Evolutionary conservation across 2,888 invertebrate species (phyloP).

Genomic region (Plagodis dolabraria): DNA sequence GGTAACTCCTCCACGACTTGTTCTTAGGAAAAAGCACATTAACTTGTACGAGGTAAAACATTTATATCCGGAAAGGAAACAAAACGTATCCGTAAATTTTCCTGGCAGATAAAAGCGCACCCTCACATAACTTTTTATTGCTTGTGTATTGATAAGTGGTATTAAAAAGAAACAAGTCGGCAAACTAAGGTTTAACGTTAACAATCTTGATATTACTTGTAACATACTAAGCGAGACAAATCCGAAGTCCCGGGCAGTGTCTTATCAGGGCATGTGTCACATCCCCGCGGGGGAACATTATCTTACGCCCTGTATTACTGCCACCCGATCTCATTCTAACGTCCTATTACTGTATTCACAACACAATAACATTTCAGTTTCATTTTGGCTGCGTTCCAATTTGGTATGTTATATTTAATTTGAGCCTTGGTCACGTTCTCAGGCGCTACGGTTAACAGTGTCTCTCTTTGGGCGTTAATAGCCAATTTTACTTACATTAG

Average conservation of each 20-base stretch:
- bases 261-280: slow-evolving; percentile 60
- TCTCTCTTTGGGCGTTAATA: slow-evolving; percentile 24
- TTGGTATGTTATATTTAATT: slow-evolving; percentile 39
- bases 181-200: slow-evolving; percentile 17
- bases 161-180: no score
- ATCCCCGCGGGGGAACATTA: slow-evolving; percentile 64
- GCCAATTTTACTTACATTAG: slow-evolving; percentile 21
- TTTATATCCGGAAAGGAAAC: slow-evolving; percentile 33
- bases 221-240: slow-evolving; percentile 50
- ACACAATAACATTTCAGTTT: slow-evolving; percentile 61
- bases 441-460: slow-evolving; percentile 26
- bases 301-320: slow-evolving; percentile 61
- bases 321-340: slow-evolving; percentile 63
- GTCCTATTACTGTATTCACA: slow-evolving; percentile 56
- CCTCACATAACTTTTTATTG: slow-evolving; percentile 13
- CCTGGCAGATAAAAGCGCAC: not conserved
- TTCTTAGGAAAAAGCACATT: slow-evolving; percentile 45
- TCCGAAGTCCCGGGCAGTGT: slow-evolving; percentile 60
- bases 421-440: slow-evolving; percentile 29
- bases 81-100: slow-evolving; percentile 10
- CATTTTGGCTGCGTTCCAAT: slow-evolving; percentile 42
- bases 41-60: slow-evolving; percentile 37
- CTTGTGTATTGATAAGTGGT: no score
- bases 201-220: slow-evolving; percentile 44
- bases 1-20: slow-evolving; percentile 48